Conservation (phyloP, 2,113 vertebrate species). For the Corydoras sp. region DNA sequence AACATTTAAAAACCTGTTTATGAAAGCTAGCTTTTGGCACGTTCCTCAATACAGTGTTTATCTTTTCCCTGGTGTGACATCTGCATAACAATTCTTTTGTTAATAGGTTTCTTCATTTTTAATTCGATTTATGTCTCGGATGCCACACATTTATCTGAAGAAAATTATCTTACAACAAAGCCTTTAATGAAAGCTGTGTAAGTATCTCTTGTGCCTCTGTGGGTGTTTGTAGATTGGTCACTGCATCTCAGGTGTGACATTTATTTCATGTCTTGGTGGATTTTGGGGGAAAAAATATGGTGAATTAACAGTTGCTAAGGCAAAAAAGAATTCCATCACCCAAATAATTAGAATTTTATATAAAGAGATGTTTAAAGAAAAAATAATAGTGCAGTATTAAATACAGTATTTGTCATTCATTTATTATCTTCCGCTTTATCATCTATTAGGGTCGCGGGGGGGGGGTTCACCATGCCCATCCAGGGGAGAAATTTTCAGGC, state of each 20-base stretch:
- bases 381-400: no score
- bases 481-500: no score
- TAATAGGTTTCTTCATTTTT: conserved; percentile 1
- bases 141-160: neutral
- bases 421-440: no score
- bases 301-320: conserved; percentile 21
- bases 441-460: no score
- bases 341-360: no score
- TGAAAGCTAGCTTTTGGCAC: neutral
- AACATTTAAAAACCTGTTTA: neutral
- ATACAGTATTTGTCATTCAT: conserved; percentile 8
- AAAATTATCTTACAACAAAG: conserved; percentile 2
- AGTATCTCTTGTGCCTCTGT: conserved; percentile 17
- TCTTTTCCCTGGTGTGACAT: neutral
- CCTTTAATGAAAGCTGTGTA: conserved; percentile 33
- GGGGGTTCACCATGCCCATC: no score
- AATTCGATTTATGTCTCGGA: conserved; percentile 1
- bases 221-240: conserved; percentile 16
- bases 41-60: neutral
- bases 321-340: conserved; percentile 4
- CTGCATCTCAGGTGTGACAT: conserved; percentile 28
- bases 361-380: no score
- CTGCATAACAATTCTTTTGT: neutral
- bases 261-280: conserved; percentile 39
- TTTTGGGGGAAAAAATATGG: conserved; percentile 31